Evolutionary conservation across 30 jellyfish, hydroid and myxozoan species (phyloP), one percentile per base, ranked within the genome.

Genomic region (Hydractinia echinata): DNA sequence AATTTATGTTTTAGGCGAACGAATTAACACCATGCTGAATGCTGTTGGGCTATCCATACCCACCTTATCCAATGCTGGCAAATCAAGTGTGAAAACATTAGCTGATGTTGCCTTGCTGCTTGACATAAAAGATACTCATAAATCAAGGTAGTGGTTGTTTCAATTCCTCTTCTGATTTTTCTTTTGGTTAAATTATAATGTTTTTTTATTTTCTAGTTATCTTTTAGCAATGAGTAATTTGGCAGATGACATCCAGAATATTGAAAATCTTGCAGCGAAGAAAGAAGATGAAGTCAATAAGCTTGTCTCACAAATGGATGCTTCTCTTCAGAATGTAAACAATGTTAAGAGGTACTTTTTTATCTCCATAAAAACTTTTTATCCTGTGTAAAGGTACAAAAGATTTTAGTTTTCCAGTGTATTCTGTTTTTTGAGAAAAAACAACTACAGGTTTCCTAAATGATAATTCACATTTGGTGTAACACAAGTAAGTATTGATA

Each of bases 51-150:
- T 80, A 8, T 69, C 87, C 5, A 51, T 66, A 4, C 71, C 15
- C n/a, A 30, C 67, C n/a, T 51, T 80, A 8, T 80, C 87, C 20
- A 61, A 39, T 80, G 85, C 87, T 80, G 87, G 87, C n/a, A 80
- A 80, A 21, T 48, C 72, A 19, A 67, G 49, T 61, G 52, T 80
- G 53, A 80, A 62, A 49, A 4, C 67, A 1, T 67, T 80, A 18
- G 50, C 85, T 21, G 87, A 80, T 4, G 51, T 80, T 10, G 87
- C 87, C 4, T 0, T 55, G 44, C 50, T 80, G 51, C 66, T 80
- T 15, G 66, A 66, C 20, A 60, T 80, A 44, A 80, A 80, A 80
- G 69, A 80, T n/a, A 66, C 84, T 15, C 44, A 64, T 4, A 66
- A 49, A 50, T 60, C 87, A 8, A 80, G 55, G 87, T 80, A 20